Conservation (phyloP, 2,113 vertebrate species). For the Saguinus midas region DNA sequence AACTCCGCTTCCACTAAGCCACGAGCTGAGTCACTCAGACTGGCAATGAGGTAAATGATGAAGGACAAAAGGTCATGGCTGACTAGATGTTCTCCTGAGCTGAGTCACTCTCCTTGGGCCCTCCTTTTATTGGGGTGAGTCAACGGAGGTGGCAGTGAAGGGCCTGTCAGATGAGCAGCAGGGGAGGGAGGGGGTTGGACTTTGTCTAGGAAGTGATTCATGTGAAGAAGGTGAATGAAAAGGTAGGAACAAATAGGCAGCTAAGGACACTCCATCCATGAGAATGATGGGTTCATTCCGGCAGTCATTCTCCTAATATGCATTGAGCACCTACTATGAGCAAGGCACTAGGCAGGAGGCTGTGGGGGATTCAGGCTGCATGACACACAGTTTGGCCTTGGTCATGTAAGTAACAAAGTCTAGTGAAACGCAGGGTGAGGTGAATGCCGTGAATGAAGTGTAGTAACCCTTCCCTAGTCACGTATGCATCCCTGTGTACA, state of each 20-base stretch:
- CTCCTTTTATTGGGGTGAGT: not conserved
- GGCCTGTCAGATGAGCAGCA: not conserved
- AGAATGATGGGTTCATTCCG: not conserved
- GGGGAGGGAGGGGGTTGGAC: too few species aligned
- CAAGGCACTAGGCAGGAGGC: not conserved
- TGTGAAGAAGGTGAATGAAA: not conserved
- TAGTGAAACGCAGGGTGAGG: not conserved
- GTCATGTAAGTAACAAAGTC: not conserved
- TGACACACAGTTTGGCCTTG: not conserved
- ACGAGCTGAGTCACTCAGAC: slow-evolving; percentile 41
- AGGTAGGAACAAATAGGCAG: not conserved
- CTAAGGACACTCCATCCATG: not conserved
- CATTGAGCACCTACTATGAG: not conserved
- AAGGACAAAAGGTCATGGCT: not conserved
- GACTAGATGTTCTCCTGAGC: not conserved
- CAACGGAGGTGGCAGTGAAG: not conserved
- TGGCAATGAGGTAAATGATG: slow-evolving; percentile 5
- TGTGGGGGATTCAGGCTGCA: not conserved
- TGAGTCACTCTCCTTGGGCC: slow-evolving; percentile 25
- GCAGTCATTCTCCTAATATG: not conserved
- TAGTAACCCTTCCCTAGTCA: not conserved
- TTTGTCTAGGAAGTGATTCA: not conserved
- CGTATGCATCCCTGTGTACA: not conserved
- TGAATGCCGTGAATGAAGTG: not conserved
- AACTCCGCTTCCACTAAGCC: not conserved